Conservation (phyloP, 2,888 invertebrate genomes). For the Noctuana brunneofusca region DNA sequence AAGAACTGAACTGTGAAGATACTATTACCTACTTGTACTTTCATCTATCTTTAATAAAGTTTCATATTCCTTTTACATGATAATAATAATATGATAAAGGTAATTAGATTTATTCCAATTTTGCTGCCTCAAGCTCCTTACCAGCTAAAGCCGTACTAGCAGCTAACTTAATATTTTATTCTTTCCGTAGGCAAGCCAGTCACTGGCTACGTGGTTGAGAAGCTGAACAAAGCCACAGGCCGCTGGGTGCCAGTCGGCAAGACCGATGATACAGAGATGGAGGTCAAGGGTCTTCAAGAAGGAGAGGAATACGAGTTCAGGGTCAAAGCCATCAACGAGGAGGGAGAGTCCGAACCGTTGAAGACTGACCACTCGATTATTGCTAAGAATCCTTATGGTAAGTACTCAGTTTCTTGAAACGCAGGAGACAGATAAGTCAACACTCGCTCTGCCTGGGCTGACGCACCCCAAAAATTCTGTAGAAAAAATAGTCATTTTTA, state of each 20-base stretch:
- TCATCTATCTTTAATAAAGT: too few relatives aligned
- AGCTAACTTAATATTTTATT: constrained; percentile 1
- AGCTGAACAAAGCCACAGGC: constrained; percentile 95
- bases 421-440: neutral
- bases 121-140: too few relatives aligned
- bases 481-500: too few relatives aligned
- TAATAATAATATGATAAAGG: too few relatives aligned
- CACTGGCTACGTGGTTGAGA: constrained; percentile 96
- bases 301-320: constrained; percentile 95
- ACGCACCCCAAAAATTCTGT: too few relatives aligned
- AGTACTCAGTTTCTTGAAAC: constrained; percentile 43
- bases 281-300: constrained; percentile 91
- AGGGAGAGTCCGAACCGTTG: constrained; percentile 96
- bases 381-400: constrained; percentile 98
- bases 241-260: constrained; percentile 97
- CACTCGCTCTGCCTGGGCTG: too few relatives aligned
- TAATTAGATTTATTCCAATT: too few relatives aligned
- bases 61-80: too few relatives aligned
- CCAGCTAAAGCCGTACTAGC: too few relatives aligned
- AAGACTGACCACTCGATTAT: constrained; percentile 93
- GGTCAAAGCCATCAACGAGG: constrained; percentile 96
- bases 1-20: too few relatives aligned
- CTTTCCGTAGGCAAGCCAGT: constrained; percentile 86
- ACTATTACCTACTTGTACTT: too few relatives aligned
- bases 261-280: constrained; percentile 93